phyloP scores from a whole-genome alignment of 2,888 invertebrate genomes.

The Barypeithes pellucidus region DNA sequence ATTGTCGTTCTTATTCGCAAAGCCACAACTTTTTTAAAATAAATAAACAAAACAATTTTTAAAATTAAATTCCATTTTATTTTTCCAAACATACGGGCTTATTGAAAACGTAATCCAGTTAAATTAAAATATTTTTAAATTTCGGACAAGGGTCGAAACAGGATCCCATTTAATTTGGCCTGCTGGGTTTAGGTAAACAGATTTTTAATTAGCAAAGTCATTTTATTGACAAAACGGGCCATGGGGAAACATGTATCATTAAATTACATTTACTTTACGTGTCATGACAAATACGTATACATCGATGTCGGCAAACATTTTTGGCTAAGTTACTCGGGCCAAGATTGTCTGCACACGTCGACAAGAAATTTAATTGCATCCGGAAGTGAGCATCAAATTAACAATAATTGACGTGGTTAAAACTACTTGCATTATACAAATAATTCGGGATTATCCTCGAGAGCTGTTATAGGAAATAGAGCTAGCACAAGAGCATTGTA shows the following conservation, averaged over 20 bases:
- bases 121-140: no score
- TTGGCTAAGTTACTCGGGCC: no score
- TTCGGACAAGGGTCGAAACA: neutral
- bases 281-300: no score
- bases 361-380: neutral
- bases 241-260: neutral
- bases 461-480: constrained; percentile 9
- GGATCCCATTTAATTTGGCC: neutral
- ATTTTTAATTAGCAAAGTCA: constrained; percentile 4
- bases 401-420: neutral
- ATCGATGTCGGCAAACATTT: no score
- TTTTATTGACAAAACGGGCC: neutral
- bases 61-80: no score
- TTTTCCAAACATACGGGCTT: no score
- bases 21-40: no score
- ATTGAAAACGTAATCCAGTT: no score
- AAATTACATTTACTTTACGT: neutral
- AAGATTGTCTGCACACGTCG: no score
- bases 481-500: constrained; percentile 20
- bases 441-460: constrained; percentile 9
- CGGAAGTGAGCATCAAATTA: neutral
- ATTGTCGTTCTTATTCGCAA: no score
- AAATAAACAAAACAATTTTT: no score
- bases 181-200: neutral
- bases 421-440: constrained; percentile 12